Evolutionary conservation across 2,113 vertebrate species (phyloP), one percentile per base, ranked within the genome.

Genomic region (Pteruthius melanotis): DNA sequence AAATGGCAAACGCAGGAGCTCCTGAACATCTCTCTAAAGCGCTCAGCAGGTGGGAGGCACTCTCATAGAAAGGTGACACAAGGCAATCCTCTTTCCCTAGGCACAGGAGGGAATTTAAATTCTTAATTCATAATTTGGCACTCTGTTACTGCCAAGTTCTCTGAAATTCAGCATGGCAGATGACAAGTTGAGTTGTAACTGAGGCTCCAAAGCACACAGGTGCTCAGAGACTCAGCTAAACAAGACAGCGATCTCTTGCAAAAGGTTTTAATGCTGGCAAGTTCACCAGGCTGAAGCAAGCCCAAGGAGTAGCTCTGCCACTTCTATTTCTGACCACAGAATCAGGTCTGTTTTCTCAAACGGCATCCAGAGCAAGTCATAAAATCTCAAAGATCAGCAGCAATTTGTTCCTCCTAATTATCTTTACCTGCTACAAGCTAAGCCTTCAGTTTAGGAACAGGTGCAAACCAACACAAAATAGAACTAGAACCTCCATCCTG

Each of bases 31-130:
- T 70, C 40, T 33, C 33, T 39, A 2, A 59, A 64, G n/a, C 76
- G 56, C 13, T 18, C 14, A 39, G 35, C 39, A 79, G 35, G 47
- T 4, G 14, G 91, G 30, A 78, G 13, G 26, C 8, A n/a, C 0
- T 0, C 19, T 49, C 47, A 30, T 0, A 33, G 30, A 26, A 69
- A 56, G 49, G 27, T 8, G 10, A 69, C 19, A 47, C 0, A 3
- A 63, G 12, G 17, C 31, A 69, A 40, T 9, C 28, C 33, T 16
- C 7, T 61, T 86, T 53, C 9, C 7, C 42, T 11, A 7, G 28
- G 37, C 13, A 57, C 11, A 61, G n/a, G 13, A 78, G 10, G 15
- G 16, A 76, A 94, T 14, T 18, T 4, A 7, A 15, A 10, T 54
- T 39, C 47, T 81, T 78, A 78, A 71, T 60, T 47, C 44, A 60